Conservation (phyloP, 1,140 invertebrate species). For the Drosophila sp. region DNA sequence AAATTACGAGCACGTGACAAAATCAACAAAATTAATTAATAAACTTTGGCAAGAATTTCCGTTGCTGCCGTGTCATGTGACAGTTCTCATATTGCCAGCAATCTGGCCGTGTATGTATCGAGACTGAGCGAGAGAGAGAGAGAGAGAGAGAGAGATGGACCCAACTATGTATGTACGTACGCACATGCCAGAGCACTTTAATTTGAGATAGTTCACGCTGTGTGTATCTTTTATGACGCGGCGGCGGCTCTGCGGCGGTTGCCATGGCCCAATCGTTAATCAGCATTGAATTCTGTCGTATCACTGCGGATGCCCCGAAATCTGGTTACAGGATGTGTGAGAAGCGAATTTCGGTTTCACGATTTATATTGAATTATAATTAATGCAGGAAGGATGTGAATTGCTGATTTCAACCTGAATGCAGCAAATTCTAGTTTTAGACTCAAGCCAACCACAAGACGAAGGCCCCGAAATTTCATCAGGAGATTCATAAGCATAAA, state of each 20-base stretch:
- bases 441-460: background rate
- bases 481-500: no score
- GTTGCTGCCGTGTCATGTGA: slow-evolving; percentile 69
- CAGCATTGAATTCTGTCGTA: slow-evolving; percentile 36
- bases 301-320: slow-evolving; percentile 8
- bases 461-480: no score
- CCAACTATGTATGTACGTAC: background rate
- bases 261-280: slow-evolving; percentile 40
- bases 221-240: background rate
- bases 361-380: slow-evolving; percentile 9
- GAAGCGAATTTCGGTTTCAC: background rate
- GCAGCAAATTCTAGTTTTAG: background rate
- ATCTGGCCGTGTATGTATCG: slow-evolving; percentile 30
- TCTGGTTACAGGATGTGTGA: background rate
- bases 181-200: slow-evolving; percentile 25
- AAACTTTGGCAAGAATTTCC: slow-evolving; percentile 78
- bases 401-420: slow-evolving; percentile 1
- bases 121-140: slow-evolving; percentile 14
- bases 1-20: slow-evolving; percentile 79
- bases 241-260: background rate
- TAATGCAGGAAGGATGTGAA: slow-evolving; percentile 2
- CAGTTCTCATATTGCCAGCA: slow-evolving; percentile 67
- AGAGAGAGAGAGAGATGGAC: background rate
- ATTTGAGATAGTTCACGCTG: slow-evolving; percentile 23
- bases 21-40: slow-evolving; percentile 82